A percentile compares a stretch with the other conserved stretches of the same genome.
phyloP scores from a whole-genome alignment of 2,888 invertebrate species.

The Lepetodrilus schrolli region DNA sequence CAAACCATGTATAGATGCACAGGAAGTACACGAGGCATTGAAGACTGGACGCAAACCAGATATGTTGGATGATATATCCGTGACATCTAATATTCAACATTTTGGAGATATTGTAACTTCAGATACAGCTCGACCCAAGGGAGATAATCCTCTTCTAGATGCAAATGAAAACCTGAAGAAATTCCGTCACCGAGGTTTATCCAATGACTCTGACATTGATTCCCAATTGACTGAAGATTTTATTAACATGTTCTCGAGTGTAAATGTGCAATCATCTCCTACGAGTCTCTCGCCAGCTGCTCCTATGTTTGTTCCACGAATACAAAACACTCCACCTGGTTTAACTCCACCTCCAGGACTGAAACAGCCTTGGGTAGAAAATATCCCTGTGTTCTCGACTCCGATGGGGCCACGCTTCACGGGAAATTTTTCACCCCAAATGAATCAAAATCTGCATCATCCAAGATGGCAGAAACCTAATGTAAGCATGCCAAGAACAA shows the following conservation, averaged over 20 bases:
- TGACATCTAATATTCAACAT: too few species aligned
- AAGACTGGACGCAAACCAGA: not conserved
- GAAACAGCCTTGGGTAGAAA: conserved; percentile 30
- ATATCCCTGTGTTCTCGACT: conserved; percentile 48
- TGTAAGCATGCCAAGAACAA: not conserved
- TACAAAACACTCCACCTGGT: conserved; percentile 21
- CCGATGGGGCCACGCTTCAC: conserved; percentile 35
- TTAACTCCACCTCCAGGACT: conserved; percentile 30
- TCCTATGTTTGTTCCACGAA: conserved; percentile 46
- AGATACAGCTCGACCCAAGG: not conserved
- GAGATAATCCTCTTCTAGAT: not conserved
- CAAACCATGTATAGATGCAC: not conserved
- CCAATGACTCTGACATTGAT: too few species aligned
- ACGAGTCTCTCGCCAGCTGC: conserved; percentile 45
- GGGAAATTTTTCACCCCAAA: not conserved
- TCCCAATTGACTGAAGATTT: not conserved
- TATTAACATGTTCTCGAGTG: not conserved
- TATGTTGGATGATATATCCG: not conserved
- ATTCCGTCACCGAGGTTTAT: too few species aligned
- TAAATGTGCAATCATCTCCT: not conserved
- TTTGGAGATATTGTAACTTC: not conserved
- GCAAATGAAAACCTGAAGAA: not conserved
- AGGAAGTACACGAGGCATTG: not conserved
- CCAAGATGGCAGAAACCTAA: not conserved
- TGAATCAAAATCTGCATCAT: not conserved